Evolutionary conservation across 1,140 invertebrate genomes (phyloP), one percentile per base, ranked within the genome.

Genomic region (Drosophila insularis): DNA sequence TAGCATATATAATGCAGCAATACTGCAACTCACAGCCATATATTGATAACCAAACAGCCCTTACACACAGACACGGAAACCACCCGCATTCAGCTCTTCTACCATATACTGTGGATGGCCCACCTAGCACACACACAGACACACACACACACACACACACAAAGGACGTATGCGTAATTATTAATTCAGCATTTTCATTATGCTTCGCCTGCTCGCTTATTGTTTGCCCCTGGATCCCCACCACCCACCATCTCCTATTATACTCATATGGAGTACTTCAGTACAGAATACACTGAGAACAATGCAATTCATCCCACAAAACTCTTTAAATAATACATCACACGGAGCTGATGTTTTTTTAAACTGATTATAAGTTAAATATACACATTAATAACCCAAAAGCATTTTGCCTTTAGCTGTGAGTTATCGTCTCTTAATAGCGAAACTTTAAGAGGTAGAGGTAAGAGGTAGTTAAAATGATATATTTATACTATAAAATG

Each of bases 131-230:
- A 69, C 74, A 60, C 73, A 27, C 27, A 27, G 4, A 27, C 21
- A n/a, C 13, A 56, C 21, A 76, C 74, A 60, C 73, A 10, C 32
- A 2, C 32, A 19, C n/a, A 35, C 32, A 35, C 31, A 21, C 19
- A 35, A 37, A 13, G 35, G 63, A 62, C 69, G 80, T 68, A 72
- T 72, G 61, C 56, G 79, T 63, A 78, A 89, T 89, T 80, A 89
- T 80, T 89, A 84, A 89, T 89, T 78, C 80, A 87, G 61, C 71
- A 67, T 67, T 89, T 82, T 89, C 80, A 87, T 89, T 89, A 89
- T 80, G 76, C 80, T 82, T 62, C 67, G 71, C 64, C 69, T 43
- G 63, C 59, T 19, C 62, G 77, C 55, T 80, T 74, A 84, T 84
- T 82, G 80, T 84, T 58, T 54, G 59, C 31, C 43, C n/a, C 59